A percentile compares a stretch with the other conserved stretches of the same genome.
Evolutionary conservation across 2,888 invertebrate species (phyloP).

Genomic region (Drosophila picticornis): DNA sequence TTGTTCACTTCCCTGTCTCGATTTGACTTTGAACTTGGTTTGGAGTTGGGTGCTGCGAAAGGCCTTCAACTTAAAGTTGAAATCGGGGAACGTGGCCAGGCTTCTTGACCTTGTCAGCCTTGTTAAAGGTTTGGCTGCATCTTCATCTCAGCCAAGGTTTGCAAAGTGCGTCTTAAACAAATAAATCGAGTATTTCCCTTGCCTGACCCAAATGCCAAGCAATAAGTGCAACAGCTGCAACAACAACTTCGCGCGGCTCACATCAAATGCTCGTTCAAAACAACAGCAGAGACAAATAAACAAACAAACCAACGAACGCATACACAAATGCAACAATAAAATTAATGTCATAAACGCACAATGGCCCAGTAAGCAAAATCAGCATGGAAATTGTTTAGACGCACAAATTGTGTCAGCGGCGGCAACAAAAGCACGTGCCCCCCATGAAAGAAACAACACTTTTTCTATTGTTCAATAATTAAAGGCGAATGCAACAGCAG

Average conservation of each 20-base stretch:
- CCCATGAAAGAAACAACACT: not conserved
- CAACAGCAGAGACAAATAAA: constrained; percentile 9
- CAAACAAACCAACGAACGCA: not conserved
- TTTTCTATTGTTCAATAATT: constrained; percentile 27
- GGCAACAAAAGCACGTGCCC: constrained; percentile 38
- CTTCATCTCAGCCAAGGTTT: constrained; percentile 19
- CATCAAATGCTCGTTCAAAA: constrained; percentile 12
- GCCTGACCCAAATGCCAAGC: constrained; percentile 38
- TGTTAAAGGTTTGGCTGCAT: constrained; percentile 12
- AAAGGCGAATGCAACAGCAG: constrained; percentile 15
- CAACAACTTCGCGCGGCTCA: constrained; percentile 17
- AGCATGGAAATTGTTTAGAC: constrained; percentile 40
- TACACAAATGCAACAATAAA: constrained; percentile 8
- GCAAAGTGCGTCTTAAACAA: not conserved
- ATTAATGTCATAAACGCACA: constrained; percentile 27
- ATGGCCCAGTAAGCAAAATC: constrained; percentile 21
- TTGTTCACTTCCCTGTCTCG: constrained; percentile 37
- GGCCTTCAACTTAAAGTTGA: constrained; percentile 20
- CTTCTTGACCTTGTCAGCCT: constrained; percentile 26
- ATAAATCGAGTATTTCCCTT: constrained; percentile 5
- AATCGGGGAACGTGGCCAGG: constrained; percentile 14
- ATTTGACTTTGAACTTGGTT: constrained; percentile 48
- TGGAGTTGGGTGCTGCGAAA: constrained; percentile 15
- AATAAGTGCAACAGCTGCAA: constrained; percentile 31
- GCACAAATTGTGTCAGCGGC: constrained; percentile 44